Conservation (phyloP, 2,113 vertebrate species). For the Sciurus niger region DNA sequence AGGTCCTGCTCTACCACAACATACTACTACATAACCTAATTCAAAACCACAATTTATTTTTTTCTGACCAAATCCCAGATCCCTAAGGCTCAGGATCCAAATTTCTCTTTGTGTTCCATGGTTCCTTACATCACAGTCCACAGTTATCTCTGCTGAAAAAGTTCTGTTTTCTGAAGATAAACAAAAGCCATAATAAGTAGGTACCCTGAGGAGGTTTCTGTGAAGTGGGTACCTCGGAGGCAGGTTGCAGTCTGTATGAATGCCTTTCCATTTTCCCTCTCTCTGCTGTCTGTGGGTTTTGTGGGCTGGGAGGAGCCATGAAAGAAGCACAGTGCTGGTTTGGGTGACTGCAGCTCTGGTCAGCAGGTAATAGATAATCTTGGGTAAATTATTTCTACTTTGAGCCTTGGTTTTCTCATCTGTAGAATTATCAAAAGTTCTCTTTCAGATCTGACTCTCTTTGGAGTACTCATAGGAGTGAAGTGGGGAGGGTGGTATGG, state of each 20-base stretch:
- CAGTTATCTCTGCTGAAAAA: neutral
- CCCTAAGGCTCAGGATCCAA: neutral
- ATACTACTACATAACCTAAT: neutral
- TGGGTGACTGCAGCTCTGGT: too few species aligned
- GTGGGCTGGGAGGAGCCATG: neutral
- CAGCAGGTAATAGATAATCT: neutral
- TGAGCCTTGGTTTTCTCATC: neutral
- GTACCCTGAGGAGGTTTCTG: neutral
- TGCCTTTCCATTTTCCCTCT: neutral
- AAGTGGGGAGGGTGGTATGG: neutral
- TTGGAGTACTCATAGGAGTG: neutral
- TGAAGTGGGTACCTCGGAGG: neutral
- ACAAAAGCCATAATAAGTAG: neutral
- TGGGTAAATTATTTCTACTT: neutral
- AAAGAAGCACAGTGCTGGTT: neutral
- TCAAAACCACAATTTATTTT: neutral
- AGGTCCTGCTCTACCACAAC: neutral
- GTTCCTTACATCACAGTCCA: neutral
- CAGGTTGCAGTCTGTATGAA: accelerated
- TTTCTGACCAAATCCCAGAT: neutral
- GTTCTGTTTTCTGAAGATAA: neutral
- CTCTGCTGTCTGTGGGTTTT: neutral
- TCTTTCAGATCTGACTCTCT: neutral
- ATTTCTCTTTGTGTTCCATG: neutral
- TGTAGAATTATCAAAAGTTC: neutral